Evolutionary conservation across 2,797 vertebrate species (phyloP).

Genomic region (Neopelma chrysocephalum): DNA sequence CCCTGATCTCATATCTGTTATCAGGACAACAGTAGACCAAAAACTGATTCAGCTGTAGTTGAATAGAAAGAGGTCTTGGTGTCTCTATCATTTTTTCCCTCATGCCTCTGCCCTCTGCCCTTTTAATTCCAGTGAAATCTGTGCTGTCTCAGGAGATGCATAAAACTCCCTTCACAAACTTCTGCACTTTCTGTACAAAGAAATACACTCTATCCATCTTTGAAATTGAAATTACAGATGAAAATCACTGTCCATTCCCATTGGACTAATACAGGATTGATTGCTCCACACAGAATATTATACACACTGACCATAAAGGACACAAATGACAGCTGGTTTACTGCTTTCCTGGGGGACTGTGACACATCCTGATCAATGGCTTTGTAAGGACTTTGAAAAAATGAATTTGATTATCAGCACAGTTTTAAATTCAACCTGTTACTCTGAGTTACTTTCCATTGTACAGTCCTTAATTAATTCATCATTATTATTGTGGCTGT

Average conservation of each 20-base stretch:
- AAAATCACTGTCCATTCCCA: slow-evolving; percentile 21
- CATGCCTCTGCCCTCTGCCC: not conserved
- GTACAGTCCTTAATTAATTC: not conserved
- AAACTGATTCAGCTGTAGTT: not conserved
- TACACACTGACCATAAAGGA: slow-evolving; percentile 4
- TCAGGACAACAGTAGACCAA: not conserved
- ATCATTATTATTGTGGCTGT: not conserved
- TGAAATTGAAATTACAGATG: slow-evolving; percentile 39
- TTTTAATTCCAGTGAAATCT: not conserved
- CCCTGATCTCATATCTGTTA: not conserved
- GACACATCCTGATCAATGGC: not conserved
- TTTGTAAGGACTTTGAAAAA: not conserved
- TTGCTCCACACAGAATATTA: slow-evolving; percentile 1
- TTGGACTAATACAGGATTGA: slow-evolving; percentile 1
- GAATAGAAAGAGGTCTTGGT: not conserved
- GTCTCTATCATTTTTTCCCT: not conserved
- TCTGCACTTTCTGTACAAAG: not conserved
- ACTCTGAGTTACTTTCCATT: not conserved
- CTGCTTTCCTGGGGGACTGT: not conserved
- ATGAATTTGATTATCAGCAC: too few species aligned
- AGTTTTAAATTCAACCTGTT: not conserved
- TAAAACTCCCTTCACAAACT: slow-evolving; percentile 2
- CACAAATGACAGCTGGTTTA: not conserved
- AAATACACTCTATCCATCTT: not conserved
- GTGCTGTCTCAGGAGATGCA: not conserved